phyloP scores from a whole-genome alignment of 1,140 invertebrate genomes.

The Plectus sambesii region DNA sequence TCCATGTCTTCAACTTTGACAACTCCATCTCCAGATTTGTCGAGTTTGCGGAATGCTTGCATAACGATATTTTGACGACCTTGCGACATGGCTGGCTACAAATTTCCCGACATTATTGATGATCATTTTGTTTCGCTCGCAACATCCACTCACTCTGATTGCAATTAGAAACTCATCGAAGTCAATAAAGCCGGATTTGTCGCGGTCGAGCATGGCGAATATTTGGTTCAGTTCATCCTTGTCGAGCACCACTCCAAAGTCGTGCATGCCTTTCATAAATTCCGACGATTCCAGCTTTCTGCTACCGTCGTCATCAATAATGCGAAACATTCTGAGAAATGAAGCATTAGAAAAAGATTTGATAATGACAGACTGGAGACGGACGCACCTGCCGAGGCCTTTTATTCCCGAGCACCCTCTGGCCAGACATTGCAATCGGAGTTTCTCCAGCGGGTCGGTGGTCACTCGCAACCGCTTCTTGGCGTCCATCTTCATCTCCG shows the following conservation, averaged over 20 bases:
- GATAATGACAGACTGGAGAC: background rate
- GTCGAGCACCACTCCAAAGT: background rate
- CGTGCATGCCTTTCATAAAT: background rate
- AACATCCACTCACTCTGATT: conserved; percentile 1
- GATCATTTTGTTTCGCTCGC: background rate
- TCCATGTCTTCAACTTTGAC: conserved; percentile 39
- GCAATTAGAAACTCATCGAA: background rate
- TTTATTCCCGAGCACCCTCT: background rate
- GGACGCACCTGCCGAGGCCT: background rate
- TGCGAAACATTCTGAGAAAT: background rate
- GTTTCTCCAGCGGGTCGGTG: background rate
- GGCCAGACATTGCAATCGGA: background rate
- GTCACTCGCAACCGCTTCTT: background rate
- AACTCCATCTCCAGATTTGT: conserved; percentile 37
- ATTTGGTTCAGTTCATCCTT: background rate
- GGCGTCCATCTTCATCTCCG: background rate
- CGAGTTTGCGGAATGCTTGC: conserved; percentile 40
- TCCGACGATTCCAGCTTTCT: background rate
- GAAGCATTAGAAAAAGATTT: background rate
- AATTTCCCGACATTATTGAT: too few species aligned
- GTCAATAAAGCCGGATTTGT: background rate
- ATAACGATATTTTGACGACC: conserved; percentile 32
- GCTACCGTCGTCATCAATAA: background rate
- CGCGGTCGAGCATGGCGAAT: background rate
- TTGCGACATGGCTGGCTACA: conserved; percentile 38